Evolutionary conservation across 1,140 invertebrate species (phyloP), one percentile per base, ranked within the genome.

Genomic region (Bombus picipes): DNA sequence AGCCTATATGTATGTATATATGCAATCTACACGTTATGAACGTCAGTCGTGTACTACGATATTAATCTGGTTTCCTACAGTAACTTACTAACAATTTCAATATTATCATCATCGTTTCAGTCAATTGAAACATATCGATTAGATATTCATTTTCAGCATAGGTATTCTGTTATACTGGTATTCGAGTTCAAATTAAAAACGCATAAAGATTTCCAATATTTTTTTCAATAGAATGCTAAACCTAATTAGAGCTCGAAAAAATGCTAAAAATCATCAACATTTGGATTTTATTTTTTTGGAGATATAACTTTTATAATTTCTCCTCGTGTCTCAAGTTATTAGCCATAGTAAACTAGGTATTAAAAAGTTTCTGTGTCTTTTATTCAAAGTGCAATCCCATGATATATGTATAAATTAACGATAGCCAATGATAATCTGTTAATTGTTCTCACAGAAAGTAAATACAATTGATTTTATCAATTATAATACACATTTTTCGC

Each of bases 1-100:
- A 71, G 76, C 34, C 28, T 70, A 82, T 47, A 76, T 59, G 68
- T 74, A 81, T 59, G 75, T 37, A 76, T 75, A 10, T 62, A 62
- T 83, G 73, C 12, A 62, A 74, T 74, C 71, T 86, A 86, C 47
- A 70, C 53, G 62, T 62, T 4, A 70, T 62, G 53, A 47, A 68
- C 28, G 9, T 77, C 6, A 78, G 28, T 59, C 62, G 43, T 74
- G 78, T 70, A 74, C 71, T 85, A 74, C 53, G 15, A 62, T 59
- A 72, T 59, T 1, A 70, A n/a, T 59, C 39, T 12, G n/a, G 57
- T 79, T 34, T 59, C 41, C 15, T 70, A 13, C n/a, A 25, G 22
- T 79, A 62, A 34, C 1, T 62, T 47, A 79, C 53, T 71, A 78
- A 43, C 59, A 62, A 47, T 37, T 59, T 47, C 22, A 80, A 62